These are phyloP conservation scores for Ecliptopera silaceata DNA, from an alignment of 2,888 invertebrate genomes.

Conservation along the genomic window DNA sequence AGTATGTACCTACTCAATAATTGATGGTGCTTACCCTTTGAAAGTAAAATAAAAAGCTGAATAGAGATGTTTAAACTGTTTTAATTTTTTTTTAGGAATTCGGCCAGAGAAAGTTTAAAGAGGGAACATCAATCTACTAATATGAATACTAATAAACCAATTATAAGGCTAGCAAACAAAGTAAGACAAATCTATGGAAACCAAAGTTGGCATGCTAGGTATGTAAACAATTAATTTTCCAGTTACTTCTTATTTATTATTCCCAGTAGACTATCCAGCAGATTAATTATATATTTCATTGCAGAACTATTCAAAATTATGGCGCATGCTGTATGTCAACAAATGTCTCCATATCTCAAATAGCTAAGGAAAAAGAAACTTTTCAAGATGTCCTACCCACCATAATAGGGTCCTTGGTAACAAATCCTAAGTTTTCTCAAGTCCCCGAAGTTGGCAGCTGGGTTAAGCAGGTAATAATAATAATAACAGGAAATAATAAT, in stretches of 20 bases:
- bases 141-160: slow-evolving; percentile 48
- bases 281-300: not conserved
- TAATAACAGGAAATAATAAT: too few species aligned
- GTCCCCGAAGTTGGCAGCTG: slow-evolving; percentile 61
- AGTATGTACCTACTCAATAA: too few species aligned
- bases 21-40: too few species aligned
- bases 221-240: slow-evolving; percentile 3
- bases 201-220: slow-evolving; percentile 43
- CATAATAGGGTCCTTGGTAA: slow-evolving; percentile 54
- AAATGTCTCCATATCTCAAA: slow-evolving; percentile 56
- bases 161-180: slow-evolving; percentile 45
- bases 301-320: slow-evolving; percentile 1
- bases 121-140: slow-evolving; percentile 23
- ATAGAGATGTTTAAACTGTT: too few species aligned
- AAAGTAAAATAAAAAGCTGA: too few species aligned
- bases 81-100: slow-evolving; percentile 34
- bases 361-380: slow-evolving; percentile 58
- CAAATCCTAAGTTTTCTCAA: slow-evolving; percentile 52
- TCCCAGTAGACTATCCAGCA: too few species aligned
- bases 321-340: slow-evolving; percentile 45
- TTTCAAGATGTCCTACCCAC: slow-evolving; percentile 64
- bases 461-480: slow-evolving; percentile 63
- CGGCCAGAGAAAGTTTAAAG: slow-evolving; percentile 53
- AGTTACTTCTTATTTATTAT: too few species aligned
- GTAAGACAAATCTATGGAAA: slow-evolving; percentile 38